phyloP scores from a whole-genome alignment of 2,113 vertebrate species.

The Ramphastos sulfuratus region DNA sequence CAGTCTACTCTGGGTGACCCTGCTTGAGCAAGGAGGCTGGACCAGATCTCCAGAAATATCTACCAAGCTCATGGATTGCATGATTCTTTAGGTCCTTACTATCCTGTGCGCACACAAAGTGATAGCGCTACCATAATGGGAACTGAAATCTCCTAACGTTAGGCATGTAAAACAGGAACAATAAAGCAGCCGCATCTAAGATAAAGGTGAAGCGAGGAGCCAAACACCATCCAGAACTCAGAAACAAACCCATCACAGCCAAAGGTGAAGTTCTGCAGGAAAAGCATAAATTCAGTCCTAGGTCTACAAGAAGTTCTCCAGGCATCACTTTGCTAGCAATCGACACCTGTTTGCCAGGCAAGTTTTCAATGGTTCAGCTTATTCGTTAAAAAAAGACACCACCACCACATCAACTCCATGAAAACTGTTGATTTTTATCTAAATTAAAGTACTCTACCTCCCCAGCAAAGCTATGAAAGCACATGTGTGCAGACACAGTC shows the following conservation, averaged over 20 bases:
- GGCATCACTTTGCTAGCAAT: background rate
- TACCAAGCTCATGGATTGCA: background rate
- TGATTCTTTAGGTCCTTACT: background rate
- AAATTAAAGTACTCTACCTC: background rate
- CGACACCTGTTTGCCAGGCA: background rate
- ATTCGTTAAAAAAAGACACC: background rate
- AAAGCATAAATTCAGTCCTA: background rate
- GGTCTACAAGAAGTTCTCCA: background rate
- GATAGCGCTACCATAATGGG: fast-evolving
- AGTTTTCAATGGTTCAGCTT: background rate
- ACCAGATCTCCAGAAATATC: background rate
- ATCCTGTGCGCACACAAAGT: background rate
- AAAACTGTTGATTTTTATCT: background rate
- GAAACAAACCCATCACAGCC: fast-evolving
- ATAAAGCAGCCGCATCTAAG: background rate
- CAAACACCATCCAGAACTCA: background rate
- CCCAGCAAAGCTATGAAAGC: background rate
- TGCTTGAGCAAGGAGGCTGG: background rate
- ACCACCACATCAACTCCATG: background rate
- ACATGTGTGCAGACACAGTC: background rate
- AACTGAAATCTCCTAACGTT: background rate
- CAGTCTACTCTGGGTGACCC: background rate
- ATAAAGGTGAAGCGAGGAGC: background rate
- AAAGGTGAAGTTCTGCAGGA: background rate
- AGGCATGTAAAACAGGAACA: background rate